phyloP scores from a whole-genome alignment of 1,140 invertebrate genomes.

The Cotesia vestalis region DNA sequence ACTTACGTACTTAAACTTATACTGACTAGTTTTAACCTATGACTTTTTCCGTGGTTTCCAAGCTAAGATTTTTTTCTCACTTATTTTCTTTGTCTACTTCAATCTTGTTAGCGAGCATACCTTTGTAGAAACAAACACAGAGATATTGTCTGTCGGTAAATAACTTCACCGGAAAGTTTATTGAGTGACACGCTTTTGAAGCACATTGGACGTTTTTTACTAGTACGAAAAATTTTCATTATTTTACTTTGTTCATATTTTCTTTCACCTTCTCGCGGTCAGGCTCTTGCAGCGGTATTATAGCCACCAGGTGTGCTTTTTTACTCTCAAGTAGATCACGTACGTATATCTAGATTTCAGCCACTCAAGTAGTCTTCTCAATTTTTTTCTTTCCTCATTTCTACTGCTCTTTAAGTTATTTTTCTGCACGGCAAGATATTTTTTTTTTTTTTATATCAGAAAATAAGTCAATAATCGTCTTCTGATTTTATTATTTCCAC shows the following conservation, averaged over 20 bases:
- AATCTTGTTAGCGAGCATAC: background rate
- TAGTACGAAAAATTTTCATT: too few species aligned
- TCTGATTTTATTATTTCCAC: slow-evolving; percentile 6
- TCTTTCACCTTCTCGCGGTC: slow-evolving; percentile 8
- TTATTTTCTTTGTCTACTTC: slow-evolving; percentile 16
- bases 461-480: slow-evolving; percentile 32
- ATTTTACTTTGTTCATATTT: background rate
- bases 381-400: too few species aligned
- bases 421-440: background rate
- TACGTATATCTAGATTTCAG: slow-evolving; percentile 33
- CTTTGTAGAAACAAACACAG: background rate
- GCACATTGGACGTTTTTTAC: slow-evolving; percentile 19
- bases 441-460: background rate
- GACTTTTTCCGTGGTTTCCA: slow-evolving; percentile 18
- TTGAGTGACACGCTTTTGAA: slow-evolving; percentile 45
- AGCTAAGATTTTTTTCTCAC: slow-evolving; percentile 1
- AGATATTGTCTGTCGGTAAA: background rate
- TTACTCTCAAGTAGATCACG: slow-evolving; percentile 13
- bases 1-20: slow-evolving; percentile 2
- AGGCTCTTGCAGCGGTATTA: slow-evolving; percentile 34
- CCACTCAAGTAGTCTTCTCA: background rate
- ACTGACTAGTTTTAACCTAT: too few species aligned
- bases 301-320: slow-evolving; percentile 41
- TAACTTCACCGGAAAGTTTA: slow-evolving; percentile 36
- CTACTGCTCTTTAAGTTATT: slow-evolving; percentile 3